phyloP scores from a whole-genome alignment of 92 coral and sea anemone genomes.

The Isaurus tuberculatus region DNA sequence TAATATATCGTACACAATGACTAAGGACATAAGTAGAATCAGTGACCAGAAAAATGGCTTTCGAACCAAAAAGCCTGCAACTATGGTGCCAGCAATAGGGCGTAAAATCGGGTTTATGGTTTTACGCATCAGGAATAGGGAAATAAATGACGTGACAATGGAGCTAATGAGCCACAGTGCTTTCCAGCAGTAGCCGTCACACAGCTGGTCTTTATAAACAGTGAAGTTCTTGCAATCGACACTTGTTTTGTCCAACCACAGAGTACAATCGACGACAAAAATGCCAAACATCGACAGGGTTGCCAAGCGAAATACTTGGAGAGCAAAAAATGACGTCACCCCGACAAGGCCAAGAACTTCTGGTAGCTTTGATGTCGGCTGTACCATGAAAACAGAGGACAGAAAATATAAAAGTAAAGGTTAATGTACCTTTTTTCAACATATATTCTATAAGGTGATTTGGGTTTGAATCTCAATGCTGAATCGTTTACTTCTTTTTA shows the following conservation, averaged over 20 bases:
- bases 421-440: no score
- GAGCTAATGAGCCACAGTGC: constrained; percentile 68
- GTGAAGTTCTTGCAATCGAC: constrained; percentile 70
- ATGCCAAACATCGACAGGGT: constrained; percentile 66
- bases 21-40: constrained; percentile 38
- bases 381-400: no score
- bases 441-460: no score
- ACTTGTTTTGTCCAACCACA: constrained; percentile 64
- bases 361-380: neutral
- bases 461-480: no score
- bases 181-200: constrained; percentile 75
- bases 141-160: constrained; percentile 40
- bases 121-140: constrained; percentile 38
- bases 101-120: constrained; percentile 41
- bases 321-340: neutral
- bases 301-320: constrained; percentile 66
- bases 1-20: constrained; percentile 56
- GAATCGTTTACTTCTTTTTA: no score
- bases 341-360: neutral
- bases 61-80: constrained; percentile 35
- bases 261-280: constrained; percentile 68
- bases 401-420: no score
- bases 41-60: constrained; percentile 74
- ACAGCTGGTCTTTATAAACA: constrained; percentile 43
- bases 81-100: constrained; percentile 27